Conservation (phyloP, 1,140 invertebrate genomes). For the Drosophila teissieri region DNA sequence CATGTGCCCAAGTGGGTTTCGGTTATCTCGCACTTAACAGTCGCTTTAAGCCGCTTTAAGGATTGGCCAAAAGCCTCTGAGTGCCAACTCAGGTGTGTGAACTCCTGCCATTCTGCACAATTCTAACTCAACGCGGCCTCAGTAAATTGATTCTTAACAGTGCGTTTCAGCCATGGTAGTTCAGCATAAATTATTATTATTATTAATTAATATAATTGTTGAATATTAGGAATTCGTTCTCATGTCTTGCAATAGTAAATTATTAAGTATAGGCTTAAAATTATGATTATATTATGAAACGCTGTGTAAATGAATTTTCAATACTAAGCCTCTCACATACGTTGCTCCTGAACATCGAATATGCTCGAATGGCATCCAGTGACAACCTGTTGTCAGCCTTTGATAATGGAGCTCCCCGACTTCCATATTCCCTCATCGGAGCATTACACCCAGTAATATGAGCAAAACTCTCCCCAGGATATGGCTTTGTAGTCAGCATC, state of each 20-base stretch:
- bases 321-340: slow-evolving; percentile 16
- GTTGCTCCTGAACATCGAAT: slow-evolving; percentile 43
- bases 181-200: not conserved
- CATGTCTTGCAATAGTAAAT: not conserved
- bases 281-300: no score
- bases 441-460: slow-evolving; percentile 9
- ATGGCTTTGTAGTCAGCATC: slow-evolving; percentile 15
- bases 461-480: slow-evolving; percentile 37
- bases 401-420: slow-evolving; percentile 50
- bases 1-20: slow-evolving; percentile 4
- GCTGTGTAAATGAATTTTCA: slow-evolving; percentile 2
- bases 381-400: slow-evolving; percentile 73
- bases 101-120: not conserved
- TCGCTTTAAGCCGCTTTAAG: slow-evolving; percentile 69
- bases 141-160: not conserved
- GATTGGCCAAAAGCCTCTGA: slow-evolving; percentile 19
- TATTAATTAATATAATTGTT: not conserved
- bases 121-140: not conserved
- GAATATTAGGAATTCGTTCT: no score
- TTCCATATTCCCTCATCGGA: not conserved
- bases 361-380: slow-evolving; percentile 45
- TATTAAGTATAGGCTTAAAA: not conserved
- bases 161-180: not conserved
- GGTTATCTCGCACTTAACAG: slow-evolving; percentile 59
- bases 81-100: slow-evolving; percentile 60